These are phyloP conservation scores for Ornithoptera priamus DNA, from an alignment of 2,888 invertebrate genomes.

Conservation along the genomic window DNA sequence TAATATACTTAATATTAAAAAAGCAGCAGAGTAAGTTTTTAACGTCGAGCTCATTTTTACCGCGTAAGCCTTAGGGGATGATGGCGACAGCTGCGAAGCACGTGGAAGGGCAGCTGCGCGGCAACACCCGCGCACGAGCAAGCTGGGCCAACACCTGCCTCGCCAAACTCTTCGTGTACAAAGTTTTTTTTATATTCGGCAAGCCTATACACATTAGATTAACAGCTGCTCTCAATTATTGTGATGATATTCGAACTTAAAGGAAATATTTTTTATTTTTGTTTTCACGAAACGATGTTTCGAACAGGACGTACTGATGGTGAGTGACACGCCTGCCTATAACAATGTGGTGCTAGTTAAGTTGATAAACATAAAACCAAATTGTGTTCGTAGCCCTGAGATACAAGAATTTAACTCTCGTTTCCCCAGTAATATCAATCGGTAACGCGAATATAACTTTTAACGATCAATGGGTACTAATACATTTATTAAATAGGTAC, in stretches of 20 bases:
- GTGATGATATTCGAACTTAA: slow-evolving; percentile 4
- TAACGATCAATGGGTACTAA: not conserved
- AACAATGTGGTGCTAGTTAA: no score
- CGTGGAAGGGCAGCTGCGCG: slow-evolving; percentile 69
- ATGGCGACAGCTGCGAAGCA: slow-evolving; percentile 70
- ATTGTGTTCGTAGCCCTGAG: no score
- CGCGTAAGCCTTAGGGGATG: slow-evolving; percentile 44
- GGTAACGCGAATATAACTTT: not conserved
- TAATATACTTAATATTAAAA: not conserved
- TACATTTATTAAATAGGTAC: no score
- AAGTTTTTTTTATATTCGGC: slow-evolving; percentile 48
- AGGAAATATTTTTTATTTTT: no score
- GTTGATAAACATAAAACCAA: no score
- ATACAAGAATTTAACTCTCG: no score
- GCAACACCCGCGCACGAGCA: slow-evolving; percentile 65
- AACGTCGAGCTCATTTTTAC: slow-evolving; percentile 15
- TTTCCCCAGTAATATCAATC: no score
- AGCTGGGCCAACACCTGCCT: slow-evolving; percentile 66
- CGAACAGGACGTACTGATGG: no score
- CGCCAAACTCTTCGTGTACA: slow-evolving; percentile 52
- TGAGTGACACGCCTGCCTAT: no score
- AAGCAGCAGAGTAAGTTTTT: slow-evolving; percentile 17
- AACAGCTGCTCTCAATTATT: slow-evolving; percentile 38
- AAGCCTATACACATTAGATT: slow-evolving; percentile 37
- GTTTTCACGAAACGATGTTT: no score